phyloP scores from a whole-genome alignment of 2,797 vertebrate species.

The Morelia viridis region DNA sequence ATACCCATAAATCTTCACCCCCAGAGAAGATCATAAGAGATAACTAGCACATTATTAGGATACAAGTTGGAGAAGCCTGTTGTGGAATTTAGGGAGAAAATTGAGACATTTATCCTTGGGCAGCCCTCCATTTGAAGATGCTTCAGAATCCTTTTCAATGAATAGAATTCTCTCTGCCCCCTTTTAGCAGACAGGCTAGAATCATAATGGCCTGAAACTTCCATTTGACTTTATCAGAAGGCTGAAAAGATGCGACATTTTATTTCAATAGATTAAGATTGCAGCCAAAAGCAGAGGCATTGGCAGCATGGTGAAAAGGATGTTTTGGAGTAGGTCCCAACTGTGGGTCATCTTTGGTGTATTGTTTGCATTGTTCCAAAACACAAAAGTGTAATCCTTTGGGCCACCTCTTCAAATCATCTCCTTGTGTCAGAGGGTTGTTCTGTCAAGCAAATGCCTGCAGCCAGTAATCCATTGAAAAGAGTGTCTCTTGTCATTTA shows the following conservation, averaged over 20 bases:
- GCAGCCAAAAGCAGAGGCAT: constrained; percentile 45
- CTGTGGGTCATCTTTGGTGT: constrained; percentile 61
- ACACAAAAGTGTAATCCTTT: constrained; percentile 72
- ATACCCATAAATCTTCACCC: not conserved
- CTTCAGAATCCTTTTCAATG: no score
- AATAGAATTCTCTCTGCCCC: not conserved
- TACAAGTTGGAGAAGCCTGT: no score
- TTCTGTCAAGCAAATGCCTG: constrained; percentile 71
- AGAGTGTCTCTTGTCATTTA: constrained; percentile 74
- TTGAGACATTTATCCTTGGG: not conserved
- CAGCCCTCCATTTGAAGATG: not conserved
- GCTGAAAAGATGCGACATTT: constrained; percentile 30
- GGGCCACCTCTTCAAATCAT: constrained; percentile 70
- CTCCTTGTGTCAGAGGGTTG: constrained; percentile 71
- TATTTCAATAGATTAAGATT: constrained; percentile 10
- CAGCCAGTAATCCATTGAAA: constrained; percentile 74
- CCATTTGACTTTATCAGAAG: not conserved
- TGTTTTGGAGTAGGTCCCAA: constrained; percentile 57
- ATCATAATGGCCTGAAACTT: not conserved
- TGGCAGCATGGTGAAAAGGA: constrained; percentile 56
- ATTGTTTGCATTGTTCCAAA: constrained; percentile 62
- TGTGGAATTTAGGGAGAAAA: not conserved
- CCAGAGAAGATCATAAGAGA: not conserved
- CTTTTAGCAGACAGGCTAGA: not conserved
- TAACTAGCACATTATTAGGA: not conserved